Evolutionary conservation across 2,888 invertebrate species (phyloP), one percentile per base, ranked within the genome.

Genomic region (Agrochola macilenta): DNA sequence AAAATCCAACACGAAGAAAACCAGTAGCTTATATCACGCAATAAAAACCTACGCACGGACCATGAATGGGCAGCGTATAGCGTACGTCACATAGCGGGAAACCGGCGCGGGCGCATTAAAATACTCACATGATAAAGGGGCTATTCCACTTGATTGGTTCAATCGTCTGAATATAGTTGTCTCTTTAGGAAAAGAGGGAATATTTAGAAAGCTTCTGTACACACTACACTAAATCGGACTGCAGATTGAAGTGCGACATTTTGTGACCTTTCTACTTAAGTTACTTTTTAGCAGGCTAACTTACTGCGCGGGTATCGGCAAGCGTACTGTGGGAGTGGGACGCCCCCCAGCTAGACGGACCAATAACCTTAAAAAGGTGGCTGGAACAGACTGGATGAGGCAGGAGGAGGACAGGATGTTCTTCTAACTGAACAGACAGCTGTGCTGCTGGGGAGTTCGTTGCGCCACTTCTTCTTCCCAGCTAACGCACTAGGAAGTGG

Each of bases 81-180:
- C 79, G 80, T 80, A 89, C 90, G 90, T 91, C 90, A 89, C 89
- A 85, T 84, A 91, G 89, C 93, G 92, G 92, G 91, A 93, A 92
- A 91, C 90, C 81, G 81, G 82, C 88, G 88, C 86, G 86, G 79
- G 75, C 78, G 75, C 87, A 86, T 85, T 80, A 79, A 81, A 79
- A 87, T 80, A 73, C 82, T 74, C 87, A 83, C 71, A 83, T 75
- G 73, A 75, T 73, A 83, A 84, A 70, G 71, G 43, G 12, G 63
- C 23, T 76, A 12, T 2, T 11, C 17, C 64, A 76, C 64, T 64
- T 23, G 54, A 5, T 58, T 5, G 57, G 26, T 23, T 43, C 9
- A 49, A 2, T 17, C 7, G 11, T 20, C 5, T 26, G 65, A 46
- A 49, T 49, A 23, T 23, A 14, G 12, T 23, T 23, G 11, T 35